A percentile compares a stretch with the other conserved stretches of the same genome.
Evolutionary conservation across 37 sponge, comb jelly and placozoan genomes (phyloP).

Genomic region (Crambe crambe): DNA sequence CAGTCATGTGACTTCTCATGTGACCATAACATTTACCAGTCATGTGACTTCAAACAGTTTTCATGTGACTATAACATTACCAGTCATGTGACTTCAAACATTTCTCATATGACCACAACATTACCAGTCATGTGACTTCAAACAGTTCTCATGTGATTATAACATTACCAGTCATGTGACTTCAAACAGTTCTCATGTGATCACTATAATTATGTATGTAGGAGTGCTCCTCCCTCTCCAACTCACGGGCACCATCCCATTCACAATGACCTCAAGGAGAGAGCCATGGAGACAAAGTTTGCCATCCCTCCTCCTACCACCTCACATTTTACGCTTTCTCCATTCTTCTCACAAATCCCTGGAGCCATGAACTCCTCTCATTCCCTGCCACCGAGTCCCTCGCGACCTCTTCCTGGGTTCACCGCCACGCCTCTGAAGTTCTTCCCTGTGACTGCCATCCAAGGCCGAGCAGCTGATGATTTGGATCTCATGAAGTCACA

Average conservation of each 20-base stretch:
- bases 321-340: conserved; percentile 55
- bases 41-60: too few relatives aligned
- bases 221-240: conserved; percentile 90
- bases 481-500: not conserved
- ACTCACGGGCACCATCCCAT: conserved; percentile 75
- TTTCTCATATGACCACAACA: too few relatives aligned
- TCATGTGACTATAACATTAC: too few relatives aligned
- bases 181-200: not conserved
- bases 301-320: not conserved
- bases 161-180: too few relatives aligned
- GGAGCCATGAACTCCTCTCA: conserved; percentile 25
- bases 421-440: conserved; percentile 40
- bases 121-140: too few relatives aligned
- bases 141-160: too few relatives aligned
- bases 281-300: conserved; percentile 8
- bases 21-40: too few relatives aligned
- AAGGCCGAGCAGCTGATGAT: conserved; percentile 14
- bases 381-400: conserved; percentile 57
- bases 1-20: too few relatives aligned
- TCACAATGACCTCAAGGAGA: conserved; percentile 35
- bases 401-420: conserved; percentile 36
- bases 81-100: too few relatives aligned
- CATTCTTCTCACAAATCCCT: conserved; percentile 36
- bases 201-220: not conserved
- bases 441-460: conserved; percentile 24